These are phyloP conservation scores for Paramormyrops hopkinsi DNA, from an alignment of 2,797 vertebrate genomes.

Conservation along the genomic window DNA sequence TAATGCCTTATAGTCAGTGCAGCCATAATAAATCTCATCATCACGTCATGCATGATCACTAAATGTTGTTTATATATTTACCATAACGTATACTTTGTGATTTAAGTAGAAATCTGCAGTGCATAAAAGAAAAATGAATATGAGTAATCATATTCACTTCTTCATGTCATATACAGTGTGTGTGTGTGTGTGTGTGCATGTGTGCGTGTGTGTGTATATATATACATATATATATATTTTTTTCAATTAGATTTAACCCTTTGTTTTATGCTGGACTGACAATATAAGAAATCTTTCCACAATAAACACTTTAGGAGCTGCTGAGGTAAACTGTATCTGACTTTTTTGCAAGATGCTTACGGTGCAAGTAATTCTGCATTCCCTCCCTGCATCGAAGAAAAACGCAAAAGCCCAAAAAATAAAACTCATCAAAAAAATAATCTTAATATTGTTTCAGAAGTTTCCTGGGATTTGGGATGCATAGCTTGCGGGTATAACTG, in stretches of 20 bases:
- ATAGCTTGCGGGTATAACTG: conserved; percentile 27
- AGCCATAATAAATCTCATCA: background rate
- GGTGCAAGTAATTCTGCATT: conserved; percentile 25
- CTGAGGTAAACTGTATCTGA: conserved; percentile 26
- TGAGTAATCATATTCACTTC: background rate
- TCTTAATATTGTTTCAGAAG: background rate
- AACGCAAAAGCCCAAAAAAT: conserved; percentile 14
- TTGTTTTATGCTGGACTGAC: background rate
- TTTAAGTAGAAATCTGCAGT: background rate
- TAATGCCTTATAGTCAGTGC: background rate
- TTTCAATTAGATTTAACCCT: background rate
- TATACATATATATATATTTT: no score
- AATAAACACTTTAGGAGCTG: background rate
- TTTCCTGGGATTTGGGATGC: conserved; percentile 19
- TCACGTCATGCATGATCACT: background rate
- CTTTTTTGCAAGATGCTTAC: background rate
- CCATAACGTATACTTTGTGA: background rate
- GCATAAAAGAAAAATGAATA: background rate
- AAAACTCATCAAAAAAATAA: conserved; percentile 25
- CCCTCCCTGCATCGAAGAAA: conserved; percentile 20
- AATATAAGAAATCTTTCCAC: background rate
- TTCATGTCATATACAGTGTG: background rate
- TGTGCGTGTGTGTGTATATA: no score
- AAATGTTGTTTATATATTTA: background rate
- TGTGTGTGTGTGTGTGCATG: background rate